Base-by-base conservation (phyloP, 2,113 vertebrate species). In the Mesoclemmys tuberculata region DNA sequence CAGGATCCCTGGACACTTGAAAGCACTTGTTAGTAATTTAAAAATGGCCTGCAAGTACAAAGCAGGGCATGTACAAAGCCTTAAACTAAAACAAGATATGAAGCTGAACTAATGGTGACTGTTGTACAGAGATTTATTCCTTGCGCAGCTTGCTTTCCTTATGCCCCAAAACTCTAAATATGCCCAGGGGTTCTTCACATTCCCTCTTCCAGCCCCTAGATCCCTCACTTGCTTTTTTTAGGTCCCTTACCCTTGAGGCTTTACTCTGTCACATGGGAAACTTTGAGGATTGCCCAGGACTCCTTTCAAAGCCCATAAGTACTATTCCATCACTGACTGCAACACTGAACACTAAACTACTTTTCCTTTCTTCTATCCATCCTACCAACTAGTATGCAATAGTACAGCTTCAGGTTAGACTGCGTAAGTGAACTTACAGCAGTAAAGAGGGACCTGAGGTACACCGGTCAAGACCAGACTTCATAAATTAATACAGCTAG, bases 1-100 rank as follows among this genome's bases (percentile, higher is more conserved):
- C 11, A 94, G 96, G 92, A 93, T 97, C 96, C 91, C 86, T 94
- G 95, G 95, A 94, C 92, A 98, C 97, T 98, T 98, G 97, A 98
- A 98, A 98, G 95, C 56, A 89, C 87, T 98, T 87, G 87, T 21
- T 88, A 21, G 14, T 85, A 58, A 56, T 55, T 44, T 41, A 46
- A 82, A 54, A 92, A 93, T 88, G 87, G 88, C 52, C 92, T 93
- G 51, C n/a, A 81, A 91, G 84, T 82, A 82, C 44, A 87, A 93
- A 94, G 80, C 81, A 93, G 83, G 95, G 93, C 93, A 94, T 95
- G 89, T 95, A 96, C 94, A 91, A 97, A 96, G 46, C 54, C 87
- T 92, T 92, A 90, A 93, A 96, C 95, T 91, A 71, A 96, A 97
- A 52, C 92, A 95, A 97, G 97, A 97, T 97, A 92, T 29, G 95